These are phyloP conservation scores for Crocidura indochinensis DNA, from an alignment of 2,797 vertebrate genomes.

Conservation along the genomic window DNA sequence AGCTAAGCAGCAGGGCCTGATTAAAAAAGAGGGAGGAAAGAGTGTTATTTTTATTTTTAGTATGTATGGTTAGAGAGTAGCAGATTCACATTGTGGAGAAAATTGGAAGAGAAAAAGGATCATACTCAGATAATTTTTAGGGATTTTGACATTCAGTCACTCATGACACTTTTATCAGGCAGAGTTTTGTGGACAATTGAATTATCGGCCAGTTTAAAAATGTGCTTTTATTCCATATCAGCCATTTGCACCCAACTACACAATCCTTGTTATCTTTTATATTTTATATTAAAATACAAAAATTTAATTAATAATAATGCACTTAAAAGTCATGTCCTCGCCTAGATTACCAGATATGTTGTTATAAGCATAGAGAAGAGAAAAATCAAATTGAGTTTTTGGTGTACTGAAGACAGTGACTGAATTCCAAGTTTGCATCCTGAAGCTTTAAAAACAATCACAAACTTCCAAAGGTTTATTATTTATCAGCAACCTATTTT, in stretches of 20 bases:
- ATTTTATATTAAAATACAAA: not conserved
- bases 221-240: slow-evolving; percentile 25
- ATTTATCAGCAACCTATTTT: not conserved
- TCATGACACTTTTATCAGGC: not conserved
- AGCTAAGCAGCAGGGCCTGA: not conserved
- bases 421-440: not conserved
- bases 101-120: not conserved
- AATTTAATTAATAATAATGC: not conserved
- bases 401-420: not conserved
- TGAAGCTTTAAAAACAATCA: not conserved
- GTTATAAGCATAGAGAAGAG: not conserved
- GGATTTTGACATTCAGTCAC: not conserved
- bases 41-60: not conserved
- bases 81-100: not conserved
- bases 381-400: slow-evolving; percentile 8
- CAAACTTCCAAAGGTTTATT: slow-evolving; percentile 2
- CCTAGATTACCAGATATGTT: not conserved
- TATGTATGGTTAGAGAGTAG: not conserved
- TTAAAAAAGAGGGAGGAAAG: not conserved
- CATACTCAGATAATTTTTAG: not conserved
- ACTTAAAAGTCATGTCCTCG: slow-evolving; percentile 22
- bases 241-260: not conserved
- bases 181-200: not conserved
- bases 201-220: not conserved
- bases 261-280: not conserved